A percentile compares a stretch with the other conserved stretches of the same genome.
These are phyloP conservation scores for Maniola jurtina DNA, from an alignment of 1,140 invertebrate species.

Conservation along the genomic window DNA sequence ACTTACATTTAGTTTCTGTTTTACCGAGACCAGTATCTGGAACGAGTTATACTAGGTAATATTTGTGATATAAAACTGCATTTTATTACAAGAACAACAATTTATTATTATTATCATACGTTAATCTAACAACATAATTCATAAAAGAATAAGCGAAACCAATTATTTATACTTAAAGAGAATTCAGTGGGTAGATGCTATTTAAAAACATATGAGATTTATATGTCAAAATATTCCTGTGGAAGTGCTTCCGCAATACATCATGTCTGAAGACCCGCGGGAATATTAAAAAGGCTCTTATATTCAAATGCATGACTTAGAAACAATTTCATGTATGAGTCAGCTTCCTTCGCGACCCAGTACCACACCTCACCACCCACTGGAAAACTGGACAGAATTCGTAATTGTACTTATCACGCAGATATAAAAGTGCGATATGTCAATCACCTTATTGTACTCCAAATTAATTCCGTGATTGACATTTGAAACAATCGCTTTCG, in stretches of 20 bases:
- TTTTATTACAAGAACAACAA: conserved; percentile 5
- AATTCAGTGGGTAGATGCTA: too few species aligned
- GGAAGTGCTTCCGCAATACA: conserved; percentile 31
- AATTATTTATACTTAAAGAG: too few species aligned
- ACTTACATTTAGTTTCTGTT: not conserved
- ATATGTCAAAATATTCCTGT: conserved; percentile 23
- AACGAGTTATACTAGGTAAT: conserved; percentile 23
- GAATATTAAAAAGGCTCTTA: conserved; percentile 54
- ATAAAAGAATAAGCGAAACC: not conserved
- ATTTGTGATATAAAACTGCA: conserved; percentile 24
- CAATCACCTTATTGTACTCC: conserved; percentile 51
- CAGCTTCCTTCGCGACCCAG: conserved; percentile 44
- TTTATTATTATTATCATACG: not conserved
- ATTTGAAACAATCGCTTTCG: conserved; percentile 42
- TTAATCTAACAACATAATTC: conserved; percentile 9
- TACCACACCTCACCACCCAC: conserved; percentile 43
- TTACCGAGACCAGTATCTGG: conserved; percentile 19
- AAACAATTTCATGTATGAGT: conserved; percentile 45
- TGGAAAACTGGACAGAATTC: conserved; percentile 35
- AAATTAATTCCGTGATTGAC: conserved; percentile 50
- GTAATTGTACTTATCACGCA: conserved; percentile 32
- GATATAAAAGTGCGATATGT: conserved; percentile 48
- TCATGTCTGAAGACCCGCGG: conserved; percentile 19
- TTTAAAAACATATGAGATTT: conserved; percentile 8
- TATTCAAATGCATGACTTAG: conserved; percentile 49